Conservation (phyloP, 2,797 vertebrate species). For the Sebastes oblongus region DNA sequence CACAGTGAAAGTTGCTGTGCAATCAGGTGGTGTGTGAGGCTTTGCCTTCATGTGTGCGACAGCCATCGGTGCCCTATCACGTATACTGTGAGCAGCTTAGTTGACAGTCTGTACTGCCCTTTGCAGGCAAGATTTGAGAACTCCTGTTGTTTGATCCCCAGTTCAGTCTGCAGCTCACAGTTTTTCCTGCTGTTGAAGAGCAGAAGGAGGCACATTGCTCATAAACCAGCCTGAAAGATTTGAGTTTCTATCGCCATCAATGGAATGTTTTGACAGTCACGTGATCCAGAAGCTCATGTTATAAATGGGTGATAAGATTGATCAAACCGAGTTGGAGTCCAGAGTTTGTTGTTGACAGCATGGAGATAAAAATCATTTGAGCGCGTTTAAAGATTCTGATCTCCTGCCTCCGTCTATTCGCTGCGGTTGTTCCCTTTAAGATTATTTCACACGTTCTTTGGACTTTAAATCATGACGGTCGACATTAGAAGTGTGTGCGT, state of each 20-base stretch:
- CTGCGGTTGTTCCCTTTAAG: neutral
- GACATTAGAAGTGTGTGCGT: neutral
- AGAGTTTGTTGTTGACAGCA: neutral
- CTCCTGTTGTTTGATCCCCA: conserved; percentile 26
- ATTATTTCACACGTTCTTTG: neutral
- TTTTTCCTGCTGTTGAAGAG: conserved; percentile 9
- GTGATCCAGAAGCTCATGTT: neutral
- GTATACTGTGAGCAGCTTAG: neutral
- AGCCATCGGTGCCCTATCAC: conserved; percentile 15
- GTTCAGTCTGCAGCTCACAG: conserved; percentile 13
- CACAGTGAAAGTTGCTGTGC: neutral
- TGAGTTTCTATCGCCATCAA: neutral
- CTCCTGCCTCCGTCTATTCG: neutral
- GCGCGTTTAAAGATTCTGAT: neutral
- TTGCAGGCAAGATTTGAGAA: conserved; percentile 23
- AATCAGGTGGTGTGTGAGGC: neutral
- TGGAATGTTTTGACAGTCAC: neutral
- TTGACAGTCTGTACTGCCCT: conserved; percentile 12
- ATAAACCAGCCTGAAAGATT: neutral
- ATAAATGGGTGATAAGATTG: neutral
- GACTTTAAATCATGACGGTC: neutral
- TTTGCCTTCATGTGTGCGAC: neutral
- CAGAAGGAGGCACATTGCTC: neutral
- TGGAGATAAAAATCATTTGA: neutral
- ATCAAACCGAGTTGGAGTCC: neutral